Evolutionary conservation across 53 echinoderm and acorn worm species (phyloP).

Genomic region (Paelopatides confundens): DNA sequence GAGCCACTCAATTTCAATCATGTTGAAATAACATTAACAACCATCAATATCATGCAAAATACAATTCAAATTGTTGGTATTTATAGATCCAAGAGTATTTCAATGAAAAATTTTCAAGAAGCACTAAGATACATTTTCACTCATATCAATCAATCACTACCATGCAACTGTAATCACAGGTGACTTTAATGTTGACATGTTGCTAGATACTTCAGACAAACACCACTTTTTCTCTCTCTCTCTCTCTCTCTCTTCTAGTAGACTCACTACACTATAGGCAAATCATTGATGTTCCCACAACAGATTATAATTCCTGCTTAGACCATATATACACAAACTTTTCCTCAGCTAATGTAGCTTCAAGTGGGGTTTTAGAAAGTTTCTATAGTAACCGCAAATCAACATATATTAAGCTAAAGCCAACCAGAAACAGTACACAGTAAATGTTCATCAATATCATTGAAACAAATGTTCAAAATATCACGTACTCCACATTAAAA

Average conservation of each 20-base stretch:
- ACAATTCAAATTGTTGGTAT: constrained; percentile 2
- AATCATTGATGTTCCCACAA: background rate
- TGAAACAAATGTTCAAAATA: too few species aligned
- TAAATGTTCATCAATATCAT: too few species aligned
- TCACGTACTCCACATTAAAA: too few species aligned
- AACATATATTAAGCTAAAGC: too few species aligned
- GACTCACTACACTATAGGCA: background rate
- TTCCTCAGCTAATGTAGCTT: background rate
- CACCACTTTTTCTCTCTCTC: too few species aligned
- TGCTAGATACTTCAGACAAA: background rate
- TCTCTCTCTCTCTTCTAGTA: background rate
- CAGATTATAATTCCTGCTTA: constrained; percentile 36
- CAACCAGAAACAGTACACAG: too few species aligned
- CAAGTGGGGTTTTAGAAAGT: constrained; percentile 20
- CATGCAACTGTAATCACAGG: constrained; percentile 13
- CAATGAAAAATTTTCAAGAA: background rate
- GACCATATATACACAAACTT: constrained; percentile 38
- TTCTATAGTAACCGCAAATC: background rate
- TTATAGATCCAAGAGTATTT: background rate
- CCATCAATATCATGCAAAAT: background rate
- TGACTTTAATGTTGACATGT: constrained; percentile 43
- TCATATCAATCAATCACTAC: background rate
- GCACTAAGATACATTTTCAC: background rate
- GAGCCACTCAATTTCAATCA: background rate
- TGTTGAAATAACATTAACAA: background rate